Base-by-base conservation (phyloP, 2,888 invertebrate genomes). In the Melieria picta region DNA sequence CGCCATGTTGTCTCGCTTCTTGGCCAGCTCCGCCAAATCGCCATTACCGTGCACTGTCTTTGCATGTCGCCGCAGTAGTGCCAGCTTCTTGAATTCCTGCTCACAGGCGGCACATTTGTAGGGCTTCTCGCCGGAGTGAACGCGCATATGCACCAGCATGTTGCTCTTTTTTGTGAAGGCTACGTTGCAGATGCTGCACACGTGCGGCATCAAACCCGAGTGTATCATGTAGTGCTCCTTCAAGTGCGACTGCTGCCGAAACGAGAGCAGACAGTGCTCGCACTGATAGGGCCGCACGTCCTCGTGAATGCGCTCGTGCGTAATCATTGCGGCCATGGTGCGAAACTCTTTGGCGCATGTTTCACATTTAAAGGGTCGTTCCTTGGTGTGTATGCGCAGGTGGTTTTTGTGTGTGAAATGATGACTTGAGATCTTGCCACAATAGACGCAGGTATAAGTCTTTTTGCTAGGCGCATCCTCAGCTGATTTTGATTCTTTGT, bases 221-320 rank as follows among this genome's bases (percentile, higher is more conserved):
- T 80, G 80, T 52, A 78, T 77, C 7, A 78, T 64, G 71, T 73
- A 76, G 16, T 80, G 80, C 5, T 78, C 76, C 60, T 77, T 78
- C 4, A 80, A 69, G 71, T 80, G 80, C 2, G 76, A 68, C 1
- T 55, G 74, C 65, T 80, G 80, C 0, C 77, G 75, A 52, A 80
- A 80, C 5, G 79, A 66, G 50, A 74, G 65, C 4, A 72, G 64
- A 46, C 80, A 80, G 3, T 74, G 56, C 13, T 77, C 74, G 48
- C 80, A 80, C n/a, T 77, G 62, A 57, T 80, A 77, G 0, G 80
- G 80, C 11, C 78, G 77, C 47, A 70, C 72, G 62, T 79, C 77
- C 3, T 74, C 75, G 46, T 80, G 80, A 42, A 78, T 71, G 1
- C 80, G 75, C 63, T 77, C 72, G 52, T 80, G 80, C 4, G 70